Evolutionary conservation across 2,888 invertebrate species (phyloP), one percentile per base, ranked within the genome.

Genomic region (Drosophila colorata): DNA sequence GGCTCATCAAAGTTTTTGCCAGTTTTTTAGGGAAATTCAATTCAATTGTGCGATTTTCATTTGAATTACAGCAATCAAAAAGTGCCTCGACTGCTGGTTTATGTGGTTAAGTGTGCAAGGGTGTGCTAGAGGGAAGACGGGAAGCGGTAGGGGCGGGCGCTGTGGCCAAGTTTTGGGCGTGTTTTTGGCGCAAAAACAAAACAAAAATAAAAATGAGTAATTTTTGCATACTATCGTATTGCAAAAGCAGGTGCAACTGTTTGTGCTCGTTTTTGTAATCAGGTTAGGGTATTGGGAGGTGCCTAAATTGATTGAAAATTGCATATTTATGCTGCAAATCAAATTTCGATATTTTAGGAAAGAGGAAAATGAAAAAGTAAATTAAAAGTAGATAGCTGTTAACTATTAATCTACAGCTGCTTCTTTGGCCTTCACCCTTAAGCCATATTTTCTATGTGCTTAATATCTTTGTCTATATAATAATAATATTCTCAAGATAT

Each of bases 11-110:
- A 82, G 87, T 87, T 82, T 82, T 83, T 72, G 69, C 68, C 57
- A 56, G 40, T 56, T 72, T 74, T 77, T 77, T 59, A 33, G 65
- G 72, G 64, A 72, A 88, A 78, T 86, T 75, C 84, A 87, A 87
- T 85, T 88, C 61, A 83, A 80, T 85, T 88, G 76, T 76, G 78
- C 69, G 84, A 80, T 80, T 83, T 80, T 67, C 78, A 78, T 87
- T 88, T 80, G 79, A 87, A 84, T 85, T 74, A 80, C 87, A 69
- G 66, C 59, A 57, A 72, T 78, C 69, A 73, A 78, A 69, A 69
- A 49, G 25, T 37, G 55, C 59, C 38, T 41, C 33, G 28, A 43
- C 41, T 65, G 37, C 14, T 46, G 47, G 44, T 38, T 46, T 31
- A 23, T 51, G 51, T 37, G 49, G 44, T 49, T 64, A 25, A 33